Conservation (phyloP, 2,888 invertebrate species). For the Tethea ocularis region DNA sequence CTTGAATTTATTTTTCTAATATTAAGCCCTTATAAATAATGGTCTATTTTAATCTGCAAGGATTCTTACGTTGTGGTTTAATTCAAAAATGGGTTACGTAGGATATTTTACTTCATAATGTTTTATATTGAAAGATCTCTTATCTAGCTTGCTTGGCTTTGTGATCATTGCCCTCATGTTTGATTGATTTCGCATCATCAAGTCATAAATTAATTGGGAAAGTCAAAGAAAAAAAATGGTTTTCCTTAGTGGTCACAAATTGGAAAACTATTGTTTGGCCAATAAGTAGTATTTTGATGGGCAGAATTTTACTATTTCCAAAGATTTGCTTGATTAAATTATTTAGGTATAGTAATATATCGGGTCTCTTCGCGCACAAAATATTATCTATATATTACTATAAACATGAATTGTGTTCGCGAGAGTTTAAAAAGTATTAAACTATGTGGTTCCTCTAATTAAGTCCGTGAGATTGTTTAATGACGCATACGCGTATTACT, state of each 20-base stretch:
- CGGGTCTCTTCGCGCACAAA: too few species aligned
- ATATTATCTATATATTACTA: too few species aligned
- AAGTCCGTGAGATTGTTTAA: conserved; percentile 16
- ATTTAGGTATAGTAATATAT: too few species aligned
- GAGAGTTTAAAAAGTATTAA: too few species aligned
- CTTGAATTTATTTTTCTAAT: not conserved
- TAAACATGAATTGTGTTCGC: too few species aligned
- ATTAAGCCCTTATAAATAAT: not conserved
- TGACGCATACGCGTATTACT: conserved; percentile 19
- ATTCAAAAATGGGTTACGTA: not conserved
- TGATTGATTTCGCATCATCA: too few species aligned
- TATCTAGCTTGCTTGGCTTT: not conserved
- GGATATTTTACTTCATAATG: not conserved
- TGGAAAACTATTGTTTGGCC: too few species aligned
- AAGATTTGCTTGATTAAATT: not conserved
- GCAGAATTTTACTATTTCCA: not conserved
- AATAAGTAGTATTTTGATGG: too few species aligned
- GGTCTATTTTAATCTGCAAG: not conserved
- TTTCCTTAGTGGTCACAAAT: too few species aligned
- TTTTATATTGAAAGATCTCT: not conserved
- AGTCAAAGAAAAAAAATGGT: too few species aligned
- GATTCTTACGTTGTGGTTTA: not conserved
- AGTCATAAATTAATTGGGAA: too few species aligned
- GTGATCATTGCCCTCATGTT: not conserved
- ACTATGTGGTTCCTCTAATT: not conserved